Base-by-base conservation (phyloP, 2,113 vertebrate species). In the Elaphurus davidianus region DNA sequence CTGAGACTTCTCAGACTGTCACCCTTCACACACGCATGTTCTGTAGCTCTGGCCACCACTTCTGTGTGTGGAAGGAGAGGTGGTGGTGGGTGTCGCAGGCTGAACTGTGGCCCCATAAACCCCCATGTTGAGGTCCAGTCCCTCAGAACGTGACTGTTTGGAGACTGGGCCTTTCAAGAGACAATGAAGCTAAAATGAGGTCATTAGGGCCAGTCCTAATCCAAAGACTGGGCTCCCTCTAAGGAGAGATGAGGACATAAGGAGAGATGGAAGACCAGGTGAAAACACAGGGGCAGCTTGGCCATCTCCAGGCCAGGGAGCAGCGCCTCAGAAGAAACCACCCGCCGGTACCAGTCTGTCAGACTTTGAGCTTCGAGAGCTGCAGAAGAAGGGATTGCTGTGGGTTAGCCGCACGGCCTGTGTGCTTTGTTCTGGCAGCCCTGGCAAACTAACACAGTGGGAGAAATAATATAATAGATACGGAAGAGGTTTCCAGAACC, bases 341-440 rank as follows among this genome's bases (percentile, higher is more conserved):
- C 11, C 57, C 0, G 0, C 30, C 7, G 19, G 64, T 11, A 6
- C 50, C 1, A 2, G 9, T 12, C 36, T 57, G 84, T 43, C 3
- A 28, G 27, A 10, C 15, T 33, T 67, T 13, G 4, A 23, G 43
- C 50, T 27, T 59, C 16, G 52, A 6, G 45, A 89, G 27, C 5
- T 12, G 19, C 19, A 5, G 40, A 47, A 50, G 28, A 15, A 23
- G 23, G 10, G 0, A 30, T 27, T 25, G 62, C 62, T 79, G 27
- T 43, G 60, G 47, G 87, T 59, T 13, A 45, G 62, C 33, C 14
- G 2, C 3, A 8, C 28, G 54, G 27, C 23, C 81, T 10, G 23
- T 7, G 74, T 8, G 7, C 74, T 93, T 67, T 36, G 33, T 57
- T 45, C n/a, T 0, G 76, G 33, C 76, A 54, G 28, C 55, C 47